Percentiles rank a stretch among this genome's conserved stretches.
Evolutionary conservation across 2,888 invertebrate species (phyloP).

Genomic region (Tetrapedia diversipes): DNA sequence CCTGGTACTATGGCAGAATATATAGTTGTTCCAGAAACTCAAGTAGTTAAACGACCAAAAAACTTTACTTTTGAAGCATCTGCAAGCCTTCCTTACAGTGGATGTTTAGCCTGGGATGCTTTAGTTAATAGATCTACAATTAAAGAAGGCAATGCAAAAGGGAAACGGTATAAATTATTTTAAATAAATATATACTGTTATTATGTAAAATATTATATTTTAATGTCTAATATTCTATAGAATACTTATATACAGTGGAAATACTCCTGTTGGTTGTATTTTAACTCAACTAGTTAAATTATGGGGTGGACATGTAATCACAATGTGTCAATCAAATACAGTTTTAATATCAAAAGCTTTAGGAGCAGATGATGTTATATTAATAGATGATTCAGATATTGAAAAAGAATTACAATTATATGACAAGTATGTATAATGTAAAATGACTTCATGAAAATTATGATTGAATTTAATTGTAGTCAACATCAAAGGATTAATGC

Average conservation of each 20-base stretch:
- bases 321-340: slow-evolving; percentile 84
- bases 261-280: slow-evolving; percentile 85
- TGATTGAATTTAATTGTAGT: slow-evolving; percentile 7
- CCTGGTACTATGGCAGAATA: slow-evolving; percentile 85
- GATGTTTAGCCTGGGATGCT: slow-evolving; percentile 85
- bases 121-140: slow-evolving; percentile 83
- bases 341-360: slow-evolving; percentile 85
- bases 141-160: slow-evolving; percentile 83
- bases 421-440: slow-evolving; percentile 73
- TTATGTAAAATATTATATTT: slow-evolving; percentile 13
- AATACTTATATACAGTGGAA: slow-evolving; percentile 85
- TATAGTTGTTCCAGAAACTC: slow-evolving; percentile 84
- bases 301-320: slow-evolving; percentile 85
- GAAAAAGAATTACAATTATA: slow-evolving; percentile 77
- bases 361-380: slow-evolving; percentile 85
- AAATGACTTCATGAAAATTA: not conserved
- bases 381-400: slow-evolving; percentile 76
- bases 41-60: slow-evolving; percentile 84
- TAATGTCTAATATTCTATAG: slow-evolving; percentile 76
- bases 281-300: slow-evolving; percentile 85
- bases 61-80: slow-evolving; percentile 85
- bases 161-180: slow-evolving; percentile 83
- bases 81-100: slow-evolving; percentile 86
- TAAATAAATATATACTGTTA: slow-evolving; percentile 3
- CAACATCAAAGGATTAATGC: not conserved